Evolutionary conservation across 2,113 vertebrate species (phyloP).

Genomic region (Podarcis raffonei): DNA sequence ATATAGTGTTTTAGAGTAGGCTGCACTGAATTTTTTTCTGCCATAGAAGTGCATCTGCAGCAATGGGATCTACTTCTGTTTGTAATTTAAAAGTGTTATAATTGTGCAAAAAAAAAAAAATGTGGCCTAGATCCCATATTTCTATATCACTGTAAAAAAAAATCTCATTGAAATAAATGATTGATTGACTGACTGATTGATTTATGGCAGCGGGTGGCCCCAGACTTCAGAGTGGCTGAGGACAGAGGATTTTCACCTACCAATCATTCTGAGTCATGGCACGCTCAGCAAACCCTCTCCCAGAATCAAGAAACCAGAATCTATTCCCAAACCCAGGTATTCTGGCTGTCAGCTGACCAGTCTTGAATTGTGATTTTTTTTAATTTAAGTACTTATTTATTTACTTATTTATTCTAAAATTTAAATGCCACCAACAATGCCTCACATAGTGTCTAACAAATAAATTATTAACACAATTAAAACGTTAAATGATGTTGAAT

Average conservation of each 20-base stretch:
- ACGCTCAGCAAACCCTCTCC: slow-evolving; percentile 73
- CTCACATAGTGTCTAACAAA: slow-evolving; percentile 1
- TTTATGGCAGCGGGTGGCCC: slow-evolving; percentile 77
- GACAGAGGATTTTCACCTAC: slow-evolving; percentile 77
- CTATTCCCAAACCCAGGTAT: slow-evolving; percentile 78
- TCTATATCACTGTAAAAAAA: slow-evolving; percentile 65
- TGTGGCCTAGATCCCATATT: slow-evolving; percentile 62
- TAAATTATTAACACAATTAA: slow-evolving; percentile 15
- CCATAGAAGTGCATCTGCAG: slow-evolving; percentile 29
- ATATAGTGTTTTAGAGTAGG: slow-evolving; percentile 1
- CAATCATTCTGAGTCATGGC: slow-evolving; percentile 75
- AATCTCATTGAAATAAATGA: slow-evolving; percentile 60
- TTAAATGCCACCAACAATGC: slow-evolving; percentile 16
- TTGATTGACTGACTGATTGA: slow-evolving; percentile 77
- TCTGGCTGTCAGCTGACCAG: slow-evolving; percentile 72
- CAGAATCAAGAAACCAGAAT: slow-evolving; percentile 76
- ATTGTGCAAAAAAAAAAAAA: slow-evolving; percentile 21
- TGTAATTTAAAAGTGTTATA: slow-evolving; percentile 29
- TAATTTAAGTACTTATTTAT: background rate
- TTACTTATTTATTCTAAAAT: slow-evolving; percentile 20
- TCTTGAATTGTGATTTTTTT: slow-evolving; percentile 61
- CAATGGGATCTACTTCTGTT: background rate
- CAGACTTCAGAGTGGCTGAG: slow-evolving; percentile 78
- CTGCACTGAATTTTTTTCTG: slow-evolving; percentile 9
- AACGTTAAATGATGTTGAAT: slow-evolving; percentile 49